Evolutionary conservation across 2,888 invertebrate species (phyloP).

Genomic region (Heliconius sara): DNA sequence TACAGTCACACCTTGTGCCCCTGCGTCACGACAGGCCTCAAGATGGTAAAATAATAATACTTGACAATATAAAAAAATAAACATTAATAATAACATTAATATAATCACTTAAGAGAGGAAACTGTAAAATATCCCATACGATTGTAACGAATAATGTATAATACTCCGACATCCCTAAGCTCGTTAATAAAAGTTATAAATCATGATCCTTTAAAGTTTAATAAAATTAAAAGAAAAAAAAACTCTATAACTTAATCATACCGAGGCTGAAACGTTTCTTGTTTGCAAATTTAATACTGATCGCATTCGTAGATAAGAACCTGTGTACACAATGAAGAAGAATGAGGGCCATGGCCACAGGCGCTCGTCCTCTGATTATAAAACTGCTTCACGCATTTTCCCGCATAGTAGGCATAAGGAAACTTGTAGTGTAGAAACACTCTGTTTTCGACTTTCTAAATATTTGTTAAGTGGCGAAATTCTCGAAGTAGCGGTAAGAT

Average conservation of each 20-base stretch:
- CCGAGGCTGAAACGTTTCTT: slow-evolving; percentile 1
- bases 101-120: neutral
- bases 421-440: neutral
- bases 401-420: too few relatives aligned
- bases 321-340: slow-evolving; percentile 30
- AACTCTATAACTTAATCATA: slow-evolving; percentile 9
- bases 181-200: neutral
- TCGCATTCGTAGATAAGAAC: slow-evolving; percentile 28
- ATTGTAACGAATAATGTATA: neutral
- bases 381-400: neutral
- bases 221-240: neutral
- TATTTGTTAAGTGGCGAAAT: too few relatives aligned
- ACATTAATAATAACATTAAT: neutral
- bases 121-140: neutral
- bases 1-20: too few relatives aligned
- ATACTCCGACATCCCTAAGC: neutral
- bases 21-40: too few relatives aligned
- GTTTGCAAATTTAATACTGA: slow-evolving; percentile 26
- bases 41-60: neutral
- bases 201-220: neutral
- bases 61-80: neutral
- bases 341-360: slow-evolving; percentile 14
- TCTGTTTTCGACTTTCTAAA: neutral
- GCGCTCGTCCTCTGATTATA: slow-evolving; percentile 4
- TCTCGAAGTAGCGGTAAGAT: too few relatives aligned